Conservation (phyloP, 2,113 vertebrate species). For the Phaetusa simplex region DNA sequence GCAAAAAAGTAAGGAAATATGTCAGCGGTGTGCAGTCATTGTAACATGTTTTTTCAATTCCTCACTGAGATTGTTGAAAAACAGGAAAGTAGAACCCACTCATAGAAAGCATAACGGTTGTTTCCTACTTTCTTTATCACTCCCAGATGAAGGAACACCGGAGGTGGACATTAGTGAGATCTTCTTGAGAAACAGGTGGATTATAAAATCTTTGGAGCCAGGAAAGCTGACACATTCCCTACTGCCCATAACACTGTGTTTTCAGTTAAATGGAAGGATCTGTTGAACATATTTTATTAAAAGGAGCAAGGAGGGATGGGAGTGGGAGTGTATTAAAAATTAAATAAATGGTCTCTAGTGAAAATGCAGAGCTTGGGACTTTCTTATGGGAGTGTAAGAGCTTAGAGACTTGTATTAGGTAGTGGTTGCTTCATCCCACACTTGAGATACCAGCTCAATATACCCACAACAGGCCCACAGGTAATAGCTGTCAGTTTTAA, state of each 20-base stretch:
- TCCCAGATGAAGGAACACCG: neutral
- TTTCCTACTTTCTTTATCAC: neutral
- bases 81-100: neutral
- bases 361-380: neutral
- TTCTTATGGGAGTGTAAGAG: neutral
- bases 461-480: neutral
- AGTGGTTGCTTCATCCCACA: neutral
- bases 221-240: neutral
- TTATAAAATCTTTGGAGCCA: neutral
- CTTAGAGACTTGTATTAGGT: neutral
- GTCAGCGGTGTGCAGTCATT: neutral
- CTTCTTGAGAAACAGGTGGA: neutral
- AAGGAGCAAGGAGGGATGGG: neutral
- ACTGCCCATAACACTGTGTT: neutral
- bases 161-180: neutral
- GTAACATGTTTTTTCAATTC: neutral
- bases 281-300: neutral
- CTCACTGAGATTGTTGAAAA: neutral
- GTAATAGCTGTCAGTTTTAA: constrained; percentile 1
- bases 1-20: neutral
- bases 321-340: neutral
- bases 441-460: neutral
- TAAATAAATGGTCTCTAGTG: neutral
- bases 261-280: neutral
- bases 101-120: neutral